A percentile compares a stretch with the other conserved stretches of the same genome.
Conservation (phyloP, 2,113 vertebrate species). For the Cervus canadensis region DNA sequence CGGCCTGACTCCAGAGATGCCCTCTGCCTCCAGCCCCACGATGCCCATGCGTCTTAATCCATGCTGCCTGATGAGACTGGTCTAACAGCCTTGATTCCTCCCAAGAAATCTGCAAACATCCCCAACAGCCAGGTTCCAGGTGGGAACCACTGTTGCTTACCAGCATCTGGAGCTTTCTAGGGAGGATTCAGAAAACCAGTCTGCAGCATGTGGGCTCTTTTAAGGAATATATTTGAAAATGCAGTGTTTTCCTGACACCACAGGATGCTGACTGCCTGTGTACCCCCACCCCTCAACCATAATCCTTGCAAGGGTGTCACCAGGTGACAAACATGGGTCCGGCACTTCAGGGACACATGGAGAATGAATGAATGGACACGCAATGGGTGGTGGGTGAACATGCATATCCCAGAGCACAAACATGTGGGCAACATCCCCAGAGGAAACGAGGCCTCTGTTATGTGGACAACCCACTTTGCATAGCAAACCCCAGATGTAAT, state of each 20-base stretch:
- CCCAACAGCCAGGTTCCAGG: neutral
- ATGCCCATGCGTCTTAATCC: neutral
- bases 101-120: neutral
- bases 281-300: too few species aligned
- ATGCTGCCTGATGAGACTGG: neutral
- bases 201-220: neutral
- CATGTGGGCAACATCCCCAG: neutral
- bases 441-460: neutral
- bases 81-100: neutral
- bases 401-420: neutral
- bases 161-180: neutral
- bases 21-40: neutral
- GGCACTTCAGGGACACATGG: neutral
- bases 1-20: neutral
- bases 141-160: neutral
- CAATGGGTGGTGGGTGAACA: too few species aligned
- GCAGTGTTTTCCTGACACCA: neutral
- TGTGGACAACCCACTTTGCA: neutral
- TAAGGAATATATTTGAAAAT: neutral
- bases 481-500: neutral
- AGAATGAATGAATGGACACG: neutral
- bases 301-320: neutral
- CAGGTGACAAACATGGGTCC: neutral
- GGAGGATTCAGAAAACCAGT: neutral
- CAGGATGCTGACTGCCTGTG: too few species aligned